Conservation (phyloP, 2,888 invertebrate species). For the Agonum fuliginosum region DNA sequence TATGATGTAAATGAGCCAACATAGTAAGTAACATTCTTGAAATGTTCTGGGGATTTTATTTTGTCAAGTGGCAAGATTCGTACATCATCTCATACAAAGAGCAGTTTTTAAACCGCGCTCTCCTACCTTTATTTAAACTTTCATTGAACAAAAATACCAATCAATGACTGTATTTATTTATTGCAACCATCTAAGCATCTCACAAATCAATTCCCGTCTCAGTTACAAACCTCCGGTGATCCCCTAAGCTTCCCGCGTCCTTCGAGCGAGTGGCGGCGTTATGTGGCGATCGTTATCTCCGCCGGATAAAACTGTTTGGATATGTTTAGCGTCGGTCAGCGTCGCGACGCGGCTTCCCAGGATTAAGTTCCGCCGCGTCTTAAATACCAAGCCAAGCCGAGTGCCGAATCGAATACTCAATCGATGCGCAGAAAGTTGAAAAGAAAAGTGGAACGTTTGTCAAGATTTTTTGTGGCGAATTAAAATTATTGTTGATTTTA, state of each 20-base stretch:
- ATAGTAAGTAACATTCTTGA: too few species aligned
- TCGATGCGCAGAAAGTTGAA: slow-evolving; percentile 1
- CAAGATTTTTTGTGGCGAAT: too few species aligned
- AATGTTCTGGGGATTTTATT: too few species aligned
- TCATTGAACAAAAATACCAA: not conserved
- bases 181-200: not conserved
- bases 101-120: too few species aligned
- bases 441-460: too few species aligned
- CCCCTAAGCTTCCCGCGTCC: not conserved
- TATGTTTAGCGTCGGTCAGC: slow-evolving; percentile 32
- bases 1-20: too few species aligned
- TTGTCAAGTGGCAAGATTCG: too few species aligned
- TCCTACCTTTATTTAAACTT: not conserved
- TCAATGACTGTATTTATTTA: not conserved
- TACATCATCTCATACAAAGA: too few species aligned
- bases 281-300: slow-evolving; percentile 3
- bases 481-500: too few species aligned
- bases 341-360: not conserved
- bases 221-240: not conserved
- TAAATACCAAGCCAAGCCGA: slow-evolving; percentile 13
- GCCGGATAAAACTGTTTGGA: slow-evolving; percentile 39
- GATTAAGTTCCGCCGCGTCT: slow-evolving; percentile 15
- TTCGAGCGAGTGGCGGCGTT: not conserved
- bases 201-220: not conserved
- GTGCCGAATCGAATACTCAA: slow-evolving; percentile 3